These are phyloP conservation scores for Octodon degus DNA, from an alignment of 2,113 vertebrate species.

Conservation along the genomic window DNA sequence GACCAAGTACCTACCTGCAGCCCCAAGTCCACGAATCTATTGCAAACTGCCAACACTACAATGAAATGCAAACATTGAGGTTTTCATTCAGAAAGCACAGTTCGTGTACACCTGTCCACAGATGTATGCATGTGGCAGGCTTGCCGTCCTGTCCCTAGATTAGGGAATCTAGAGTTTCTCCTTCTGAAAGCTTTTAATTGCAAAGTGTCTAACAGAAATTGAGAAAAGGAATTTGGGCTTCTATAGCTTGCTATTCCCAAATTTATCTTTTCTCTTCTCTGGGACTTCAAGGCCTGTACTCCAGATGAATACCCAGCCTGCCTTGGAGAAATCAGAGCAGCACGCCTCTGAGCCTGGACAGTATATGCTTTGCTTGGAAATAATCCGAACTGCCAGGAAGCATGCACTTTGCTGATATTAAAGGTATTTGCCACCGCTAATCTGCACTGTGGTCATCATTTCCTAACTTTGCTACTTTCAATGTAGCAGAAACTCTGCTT, in stretches of 20 bases:
- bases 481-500: conserved; percentile 17
- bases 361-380: background rate
- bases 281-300: background rate
- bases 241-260: background rate
- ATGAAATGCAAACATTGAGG: background rate
- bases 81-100: background rate
- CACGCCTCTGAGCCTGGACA: background rate
- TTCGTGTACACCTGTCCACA: too few relatives aligned
- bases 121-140: background rate
- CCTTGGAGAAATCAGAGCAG: background rate
- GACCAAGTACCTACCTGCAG: background rate
- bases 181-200: background rate
- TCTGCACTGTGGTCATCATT: background rate
- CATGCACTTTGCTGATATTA: background rate
- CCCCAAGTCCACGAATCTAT: background rate
- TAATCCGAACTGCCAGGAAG: background rate
- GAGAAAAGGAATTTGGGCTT: conserved; percentile 20
- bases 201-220: conserved; percentile 7
- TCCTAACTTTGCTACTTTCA: background rate
- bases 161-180: conserved; percentile 20
- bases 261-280: background rate
- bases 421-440: background rate
- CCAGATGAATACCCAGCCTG: background rate
- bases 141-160: background rate
- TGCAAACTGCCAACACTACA: background rate